phyloP scores from a whole-genome alignment of 2,888 invertebrate species.

The Plagodis dolabraria region DNA sequence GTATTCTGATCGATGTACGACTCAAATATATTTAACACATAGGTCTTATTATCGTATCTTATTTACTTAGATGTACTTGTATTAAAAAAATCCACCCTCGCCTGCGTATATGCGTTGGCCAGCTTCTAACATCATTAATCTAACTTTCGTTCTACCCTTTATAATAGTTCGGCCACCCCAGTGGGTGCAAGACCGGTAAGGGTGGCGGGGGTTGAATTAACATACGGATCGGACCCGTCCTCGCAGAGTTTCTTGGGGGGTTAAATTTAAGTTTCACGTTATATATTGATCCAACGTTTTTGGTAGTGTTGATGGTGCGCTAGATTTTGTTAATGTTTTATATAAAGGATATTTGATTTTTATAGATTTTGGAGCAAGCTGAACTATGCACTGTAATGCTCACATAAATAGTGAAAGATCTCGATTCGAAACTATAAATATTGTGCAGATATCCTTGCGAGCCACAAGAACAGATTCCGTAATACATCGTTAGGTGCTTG shows the following conservation, averaged over 20 bases:
- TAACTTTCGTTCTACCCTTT: constrained; percentile 85
- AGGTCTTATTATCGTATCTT: too few relatives aligned
- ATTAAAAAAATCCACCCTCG: constrained; percentile 34
- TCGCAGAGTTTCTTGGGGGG: constrained; percentile 77
- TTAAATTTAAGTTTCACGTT: constrained; percentile 82
- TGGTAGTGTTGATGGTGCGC: constrained; percentile 56
- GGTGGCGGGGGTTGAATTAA: constrained; percentile 68
- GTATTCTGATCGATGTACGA: too few relatives aligned
- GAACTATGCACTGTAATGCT: too few relatives aligned
- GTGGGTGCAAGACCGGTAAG: constrained; percentile 52
- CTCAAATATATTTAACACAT: too few relatives aligned
- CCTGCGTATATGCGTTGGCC: constrained; percentile 66
- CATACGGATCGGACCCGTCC: constrained; percentile 81
- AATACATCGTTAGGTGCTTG: too few relatives aligned
- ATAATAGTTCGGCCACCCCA: constrained; percentile 83
- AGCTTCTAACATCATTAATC: constrained; percentile 86
- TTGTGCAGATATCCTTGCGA: too few relatives aligned
- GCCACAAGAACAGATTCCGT: too few relatives aligned
- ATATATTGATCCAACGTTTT: constrained; percentile 76
- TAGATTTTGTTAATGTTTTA: constrained; percentile 26
- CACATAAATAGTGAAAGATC: too few relatives aligned
- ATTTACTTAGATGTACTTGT: neutral
- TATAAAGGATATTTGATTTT: neutral
- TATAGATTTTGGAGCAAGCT: neutral
- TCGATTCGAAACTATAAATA: too few relatives aligned